Evolutionary conservation across 2,113 vertebrate species (phyloP).

Genomic region (Carettochelys insculpta): DNA sequence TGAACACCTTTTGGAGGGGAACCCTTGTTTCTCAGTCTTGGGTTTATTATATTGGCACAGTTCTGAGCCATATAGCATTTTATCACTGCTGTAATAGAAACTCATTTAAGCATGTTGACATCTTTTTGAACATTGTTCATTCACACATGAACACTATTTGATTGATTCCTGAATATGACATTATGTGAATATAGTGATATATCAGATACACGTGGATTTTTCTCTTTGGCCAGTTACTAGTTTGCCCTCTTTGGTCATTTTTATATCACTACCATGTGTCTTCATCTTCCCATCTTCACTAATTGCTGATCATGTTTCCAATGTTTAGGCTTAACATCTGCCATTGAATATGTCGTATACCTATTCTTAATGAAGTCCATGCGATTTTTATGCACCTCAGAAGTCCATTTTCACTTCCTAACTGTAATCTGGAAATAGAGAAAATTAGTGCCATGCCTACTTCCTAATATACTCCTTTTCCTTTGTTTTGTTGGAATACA

Average conservation of each 20-base stretch:
- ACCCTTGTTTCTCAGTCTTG: background rate
- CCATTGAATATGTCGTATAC: background rate
- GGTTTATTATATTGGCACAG: constrained; percentile 14
- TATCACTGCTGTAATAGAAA: background rate
- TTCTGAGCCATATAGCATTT: constrained; percentile 16
- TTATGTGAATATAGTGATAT: constrained; percentile 25
- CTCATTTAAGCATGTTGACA: background rate
- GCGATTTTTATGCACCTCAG: constrained; percentile 9
- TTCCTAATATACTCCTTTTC: background rate
- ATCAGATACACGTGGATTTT: constrained; percentile 4
- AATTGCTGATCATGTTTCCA: constrained; percentile 32
- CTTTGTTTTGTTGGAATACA: too few species aligned
- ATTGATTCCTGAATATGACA: constrained; percentile 8
- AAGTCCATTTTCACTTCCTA: constrained; percentile 31
- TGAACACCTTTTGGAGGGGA: background rate
- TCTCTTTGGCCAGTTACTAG: constrained; percentile 16
- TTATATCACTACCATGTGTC: constrained; percentile 34
- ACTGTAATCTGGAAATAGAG: constrained; percentile 27
- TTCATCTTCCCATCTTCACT: constrained; percentile 2
- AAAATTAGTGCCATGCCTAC: background rate
- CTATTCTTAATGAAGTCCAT: constrained; percentile 23
- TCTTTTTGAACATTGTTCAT: background rate
- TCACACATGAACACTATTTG: constrained; percentile 1
- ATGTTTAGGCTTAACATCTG: constrained; percentile 44
- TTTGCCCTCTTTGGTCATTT: constrained; percentile 33